phyloP scores from a whole-genome alignment of 2,113 vertebrate genomes.

The Dicentrarchus labrax region DNA sequence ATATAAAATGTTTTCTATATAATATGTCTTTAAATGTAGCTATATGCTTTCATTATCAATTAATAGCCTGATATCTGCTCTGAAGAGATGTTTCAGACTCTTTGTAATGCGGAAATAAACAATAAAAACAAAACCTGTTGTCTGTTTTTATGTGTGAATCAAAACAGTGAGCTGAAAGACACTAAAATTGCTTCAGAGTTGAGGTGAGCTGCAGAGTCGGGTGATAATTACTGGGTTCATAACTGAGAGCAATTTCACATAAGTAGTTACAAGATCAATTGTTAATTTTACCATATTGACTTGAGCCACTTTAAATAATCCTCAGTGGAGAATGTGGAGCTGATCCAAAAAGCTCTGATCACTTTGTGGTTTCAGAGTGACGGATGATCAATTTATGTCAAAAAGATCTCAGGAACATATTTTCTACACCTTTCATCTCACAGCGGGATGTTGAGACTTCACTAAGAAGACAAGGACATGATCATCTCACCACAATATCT shows the following conservation, averaged over 20 bases:
- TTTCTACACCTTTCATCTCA: too few species aligned
- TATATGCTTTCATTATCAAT: too few species aligned
- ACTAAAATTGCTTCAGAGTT: not conserved
- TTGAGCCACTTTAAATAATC: not conserved
- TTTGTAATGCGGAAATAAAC: not conserved
- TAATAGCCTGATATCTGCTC: not conserved
- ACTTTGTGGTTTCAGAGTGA: not conserved
- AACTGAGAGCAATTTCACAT: not conserved
- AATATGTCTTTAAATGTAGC: too few species aligned
- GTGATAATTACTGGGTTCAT: too few species aligned
- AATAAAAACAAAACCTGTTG: not conserved
- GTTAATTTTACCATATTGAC: not conserved
- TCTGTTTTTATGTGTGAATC: not conserved
- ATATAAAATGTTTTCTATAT: too few species aligned
- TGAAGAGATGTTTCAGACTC: not conserved
- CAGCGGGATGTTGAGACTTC: too few species aligned
- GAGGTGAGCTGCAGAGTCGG: not conserved
- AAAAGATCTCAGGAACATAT: too few species aligned
- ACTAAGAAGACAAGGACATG: too few species aligned
- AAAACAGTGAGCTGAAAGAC: too few species aligned
- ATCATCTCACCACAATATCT: too few species aligned
- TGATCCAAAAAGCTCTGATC: not conserved
- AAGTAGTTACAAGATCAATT: not conserved
- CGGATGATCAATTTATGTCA: not conserved
- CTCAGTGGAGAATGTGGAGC: not conserved